A percentile compares a stretch with the other conserved stretches of the same genome.
These are phyloP conservation scores for Athene noctua DNA, from an alignment of 2,113 vertebrate species.

Conservation along the genomic window DNA sequence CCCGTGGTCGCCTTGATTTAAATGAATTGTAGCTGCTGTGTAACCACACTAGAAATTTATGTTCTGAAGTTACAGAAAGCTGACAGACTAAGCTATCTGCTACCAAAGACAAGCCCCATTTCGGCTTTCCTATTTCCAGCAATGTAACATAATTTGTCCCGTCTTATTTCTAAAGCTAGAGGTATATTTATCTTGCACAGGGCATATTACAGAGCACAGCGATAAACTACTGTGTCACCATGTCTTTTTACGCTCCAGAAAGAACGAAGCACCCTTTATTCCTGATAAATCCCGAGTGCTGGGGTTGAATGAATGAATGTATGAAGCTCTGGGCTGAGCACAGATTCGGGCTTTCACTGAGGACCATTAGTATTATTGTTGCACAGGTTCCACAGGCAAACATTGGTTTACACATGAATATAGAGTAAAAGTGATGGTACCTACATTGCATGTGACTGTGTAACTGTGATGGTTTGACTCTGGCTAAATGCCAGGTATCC, in stretches of 20 bases:
- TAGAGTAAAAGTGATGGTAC: neutral
- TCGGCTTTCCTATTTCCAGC: neutral
- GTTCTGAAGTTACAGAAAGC: neutral
- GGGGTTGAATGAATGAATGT: rapidly evolving
- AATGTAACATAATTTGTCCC: neutral
- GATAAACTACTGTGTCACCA: neutral
- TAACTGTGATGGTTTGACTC: too few relatives aligned
- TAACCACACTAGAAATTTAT: neutral
- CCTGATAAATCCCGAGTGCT: neutral
- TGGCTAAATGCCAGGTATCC: too few relatives aligned
- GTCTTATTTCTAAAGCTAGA: neutral
- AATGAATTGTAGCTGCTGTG: neutral
- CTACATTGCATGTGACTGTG: neutral
- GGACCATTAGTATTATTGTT: neutral
- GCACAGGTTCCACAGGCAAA: neutral
- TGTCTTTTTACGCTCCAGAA: neutral
- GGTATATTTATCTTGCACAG: neutral
- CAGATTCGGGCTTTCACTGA: neutral
- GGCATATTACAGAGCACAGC: neutral
- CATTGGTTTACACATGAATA: neutral
- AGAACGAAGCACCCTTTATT: neutral
- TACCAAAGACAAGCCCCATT: neutral
- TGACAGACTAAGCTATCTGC: neutral
- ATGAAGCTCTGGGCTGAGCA: neutral
- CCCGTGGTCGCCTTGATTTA: neutral